phyloP scores from a whole-genome alignment of 2,113 vertebrate genomes.

The Myxocyprinus asiaticus region DNA sequence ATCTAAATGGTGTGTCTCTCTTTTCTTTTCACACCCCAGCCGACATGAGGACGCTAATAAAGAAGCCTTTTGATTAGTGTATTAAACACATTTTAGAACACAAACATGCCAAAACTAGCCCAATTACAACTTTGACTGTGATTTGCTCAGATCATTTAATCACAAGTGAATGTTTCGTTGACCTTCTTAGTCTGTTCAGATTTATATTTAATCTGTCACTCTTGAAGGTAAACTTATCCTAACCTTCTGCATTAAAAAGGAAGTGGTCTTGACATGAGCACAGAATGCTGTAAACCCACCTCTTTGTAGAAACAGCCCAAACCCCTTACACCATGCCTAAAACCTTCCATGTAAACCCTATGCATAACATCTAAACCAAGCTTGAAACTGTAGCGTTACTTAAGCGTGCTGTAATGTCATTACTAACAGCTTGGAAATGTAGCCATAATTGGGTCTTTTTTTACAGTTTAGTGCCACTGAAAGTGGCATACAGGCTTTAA shows the following conservation, averaged over 20 bases:
- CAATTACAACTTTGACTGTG: slow-evolving; percentile 11
- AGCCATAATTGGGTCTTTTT: slow-evolving; percentile 27
- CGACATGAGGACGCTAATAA: neutral
- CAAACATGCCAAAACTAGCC: slow-evolving; percentile 38
- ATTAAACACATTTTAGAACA: slow-evolving; percentile 54
- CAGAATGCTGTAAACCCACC: neutral
- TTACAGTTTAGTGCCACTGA: slow-evolving; percentile 2
- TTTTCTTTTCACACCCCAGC: neutral
- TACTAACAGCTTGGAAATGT: slow-evolving; percentile 32
- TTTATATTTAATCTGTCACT: slow-evolving; percentile 25
- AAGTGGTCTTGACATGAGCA: neutral
- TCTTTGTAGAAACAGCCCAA: neutral
- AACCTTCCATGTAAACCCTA: neutral
- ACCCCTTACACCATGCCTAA: neutral
- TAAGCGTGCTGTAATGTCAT: slow-evolving; percentile 6
- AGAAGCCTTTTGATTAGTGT: slow-evolving; percentile 36
- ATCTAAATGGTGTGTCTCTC: no score
- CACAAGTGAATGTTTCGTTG: slow-evolving; percentile 9
- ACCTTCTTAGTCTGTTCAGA: slow-evolving; percentile 14
- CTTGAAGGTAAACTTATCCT: slow-evolving; percentile 2
- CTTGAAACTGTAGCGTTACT: neutral
- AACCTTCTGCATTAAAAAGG: slow-evolving; percentile 20
- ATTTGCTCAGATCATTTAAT: slow-evolving; percentile 24
- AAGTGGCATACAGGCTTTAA: slow-evolving; percentile 23
- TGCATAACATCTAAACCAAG: neutral